A percentile compares a stretch with the other conserved stretches of the same genome.
phyloP scores from a whole-genome alignment of 2,113 vertebrate genomes.

The Nycticebus coucang region DNA sequence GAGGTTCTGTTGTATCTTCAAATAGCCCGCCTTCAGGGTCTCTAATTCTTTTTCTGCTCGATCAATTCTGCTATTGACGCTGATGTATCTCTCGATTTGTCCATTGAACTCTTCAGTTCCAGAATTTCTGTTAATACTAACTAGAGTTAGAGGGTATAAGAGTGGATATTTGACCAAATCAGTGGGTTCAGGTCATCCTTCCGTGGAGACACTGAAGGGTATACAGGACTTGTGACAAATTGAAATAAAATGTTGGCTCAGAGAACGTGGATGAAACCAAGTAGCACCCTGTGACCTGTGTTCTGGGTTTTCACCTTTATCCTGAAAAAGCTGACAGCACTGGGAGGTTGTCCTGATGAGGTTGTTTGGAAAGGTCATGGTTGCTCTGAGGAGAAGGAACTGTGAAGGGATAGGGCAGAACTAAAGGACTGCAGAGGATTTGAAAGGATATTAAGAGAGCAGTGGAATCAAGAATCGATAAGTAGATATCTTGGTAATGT shows the following conservation, averaged over 20 bases:
- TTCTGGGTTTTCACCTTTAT: neutral
- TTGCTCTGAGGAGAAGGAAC: neutral
- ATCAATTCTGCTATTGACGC: too few relatives aligned
- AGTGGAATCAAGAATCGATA: neutral
- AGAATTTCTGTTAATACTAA: neutral
- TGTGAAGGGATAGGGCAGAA: neutral
- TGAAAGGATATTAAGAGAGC: neutral
- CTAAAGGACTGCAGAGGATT: neutral
- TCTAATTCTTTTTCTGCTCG: too few relatives aligned
- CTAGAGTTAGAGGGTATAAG: neutral
- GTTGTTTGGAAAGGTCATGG: neutral
- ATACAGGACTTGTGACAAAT: neutral
- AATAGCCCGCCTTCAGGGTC: too few relatives aligned
- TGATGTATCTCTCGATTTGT: too few relatives aligned
- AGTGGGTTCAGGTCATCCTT: neutral
- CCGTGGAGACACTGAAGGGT: neutral
- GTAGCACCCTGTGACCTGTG: rapidly evolving
- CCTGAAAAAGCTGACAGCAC: neutral
- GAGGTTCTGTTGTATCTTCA: too few relatives aligned
- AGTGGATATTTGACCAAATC: neutral
- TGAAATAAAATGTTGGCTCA: neutral
- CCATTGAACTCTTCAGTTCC: too few relatives aligned
- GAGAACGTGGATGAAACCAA: neutral
- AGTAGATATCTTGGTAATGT: neutral
- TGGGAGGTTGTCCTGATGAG: neutral